These are phyloP conservation scores for Odocoileus virginianus DNA, from an alignment of 2,113 vertebrate species.

Conservation along the genomic window DNA sequence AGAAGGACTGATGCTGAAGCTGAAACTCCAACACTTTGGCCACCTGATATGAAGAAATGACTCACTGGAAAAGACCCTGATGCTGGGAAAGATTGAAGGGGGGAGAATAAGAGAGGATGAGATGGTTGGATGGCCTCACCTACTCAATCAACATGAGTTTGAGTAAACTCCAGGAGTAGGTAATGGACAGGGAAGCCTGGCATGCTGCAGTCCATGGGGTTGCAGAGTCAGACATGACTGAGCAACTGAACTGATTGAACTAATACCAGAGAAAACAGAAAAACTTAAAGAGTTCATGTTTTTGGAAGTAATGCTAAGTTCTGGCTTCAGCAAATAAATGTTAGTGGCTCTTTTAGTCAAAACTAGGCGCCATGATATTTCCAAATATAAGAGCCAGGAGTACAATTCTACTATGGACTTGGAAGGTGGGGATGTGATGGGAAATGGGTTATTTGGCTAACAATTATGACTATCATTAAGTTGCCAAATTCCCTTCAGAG, in stretches of 20 bases:
- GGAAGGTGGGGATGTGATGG: neutral
- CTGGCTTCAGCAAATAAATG: neutral
- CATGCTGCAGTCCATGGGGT: rapidly evolving
- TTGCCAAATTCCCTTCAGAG: neutral
- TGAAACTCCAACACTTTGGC: neutral
- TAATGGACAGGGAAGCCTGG: neutral
- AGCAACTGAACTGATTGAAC: neutral
- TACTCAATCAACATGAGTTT: neutral
- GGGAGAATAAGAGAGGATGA: neutral
- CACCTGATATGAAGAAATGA: neutral
- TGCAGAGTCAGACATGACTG: neutral
- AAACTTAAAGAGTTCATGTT: neutral
- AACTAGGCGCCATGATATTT: neutral
- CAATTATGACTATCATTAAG: neutral
- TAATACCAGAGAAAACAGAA: neutral
- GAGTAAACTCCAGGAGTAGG: neutral
- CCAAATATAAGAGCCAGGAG: neutral
- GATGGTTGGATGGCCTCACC: neutral
- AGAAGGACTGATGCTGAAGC: neutral
- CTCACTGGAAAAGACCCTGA: neutral
- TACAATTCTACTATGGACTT: neutral
- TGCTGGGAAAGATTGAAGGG: neutral
- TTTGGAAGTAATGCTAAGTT: neutral
- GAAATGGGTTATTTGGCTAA: neutral
- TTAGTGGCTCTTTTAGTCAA: neutral